Evolutionary conservation across 2,797 vertebrate species (phyloP).

Genomic region (Acipenser oxyrinchus): DNA sequence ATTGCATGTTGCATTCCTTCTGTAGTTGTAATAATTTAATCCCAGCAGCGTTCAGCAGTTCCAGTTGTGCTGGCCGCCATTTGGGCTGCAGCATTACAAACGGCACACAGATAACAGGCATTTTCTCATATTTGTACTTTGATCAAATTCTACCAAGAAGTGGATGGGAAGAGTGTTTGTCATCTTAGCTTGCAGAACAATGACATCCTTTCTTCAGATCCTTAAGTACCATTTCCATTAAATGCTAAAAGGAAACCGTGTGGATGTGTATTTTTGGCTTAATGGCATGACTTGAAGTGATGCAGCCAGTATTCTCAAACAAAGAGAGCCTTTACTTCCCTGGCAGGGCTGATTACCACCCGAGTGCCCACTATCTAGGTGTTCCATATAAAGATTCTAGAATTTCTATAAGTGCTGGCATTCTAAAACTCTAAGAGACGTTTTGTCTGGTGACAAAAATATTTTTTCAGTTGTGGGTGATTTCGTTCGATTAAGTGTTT

Average conservation of each 20-base stretch:
- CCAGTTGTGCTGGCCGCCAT: background rate
- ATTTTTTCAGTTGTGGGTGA: too few relatives aligned
- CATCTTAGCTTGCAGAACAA: slow-evolving; percentile 17
- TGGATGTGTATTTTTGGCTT: slow-evolving; percentile 14
- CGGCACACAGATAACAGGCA: background rate
- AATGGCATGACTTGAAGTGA: slow-evolving; percentile 7
- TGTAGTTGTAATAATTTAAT: too few relatives aligned
- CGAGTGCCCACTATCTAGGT: background rate
- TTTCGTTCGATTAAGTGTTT: too few relatives aligned
- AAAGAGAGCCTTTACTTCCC: slow-evolving; percentile 13
- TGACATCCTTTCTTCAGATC: slow-evolving; percentile 12
- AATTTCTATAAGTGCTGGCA: slow-evolving; percentile 1
- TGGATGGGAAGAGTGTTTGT: slow-evolving; percentile 12
- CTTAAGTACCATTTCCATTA: slow-evolving; percentile 13
- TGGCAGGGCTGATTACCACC: background rate
- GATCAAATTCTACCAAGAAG: background rate
- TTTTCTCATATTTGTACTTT: slow-evolving; percentile 1
- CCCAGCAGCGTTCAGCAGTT: background rate
- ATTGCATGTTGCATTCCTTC: too few relatives aligned
- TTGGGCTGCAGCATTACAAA: background rate
- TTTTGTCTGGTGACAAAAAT: too few relatives aligned
- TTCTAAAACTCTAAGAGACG: too few relatives aligned
- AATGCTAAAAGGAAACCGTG: slow-evolving; percentile 6
- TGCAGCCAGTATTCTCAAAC: slow-evolving; percentile 3
- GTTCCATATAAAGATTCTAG: background rate